Evolutionary conservation across 1,140 invertebrate species (phyloP).

Genomic region (Halictus rubicundus): DNA sequence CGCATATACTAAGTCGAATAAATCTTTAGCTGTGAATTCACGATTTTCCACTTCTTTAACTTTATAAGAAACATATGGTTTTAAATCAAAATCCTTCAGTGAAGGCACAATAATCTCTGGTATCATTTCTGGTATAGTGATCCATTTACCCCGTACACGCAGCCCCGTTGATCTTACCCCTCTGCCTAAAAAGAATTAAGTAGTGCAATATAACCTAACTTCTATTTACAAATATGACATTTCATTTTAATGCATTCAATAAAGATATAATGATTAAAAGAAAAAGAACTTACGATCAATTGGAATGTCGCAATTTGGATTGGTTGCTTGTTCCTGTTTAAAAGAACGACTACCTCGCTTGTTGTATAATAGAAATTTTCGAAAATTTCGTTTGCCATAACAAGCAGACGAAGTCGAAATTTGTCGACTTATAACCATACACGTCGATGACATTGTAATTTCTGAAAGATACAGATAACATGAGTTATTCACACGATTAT

Average conservation of each 20-base stretch:
- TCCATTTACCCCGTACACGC: slow-evolving; percentile 80
- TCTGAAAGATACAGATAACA: neutral
- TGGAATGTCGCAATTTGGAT: slow-evolving; percentile 72
- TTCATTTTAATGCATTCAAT: neutral
- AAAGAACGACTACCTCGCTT: slow-evolving; percentile 87
- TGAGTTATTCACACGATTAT: neutral
- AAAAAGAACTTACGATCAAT: slow-evolving; percentile 50
- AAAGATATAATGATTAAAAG: slow-evolving; percentile 1
- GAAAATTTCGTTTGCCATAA: slow-evolving; percentile 89
- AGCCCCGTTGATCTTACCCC: slow-evolving; percentile 85
- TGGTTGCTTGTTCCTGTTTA: slow-evolving; percentile 82
- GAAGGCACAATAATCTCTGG: slow-evolving; percentile 96
- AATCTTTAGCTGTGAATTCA: slow-evolving; percentile 90
- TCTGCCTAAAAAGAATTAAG: slow-evolving; percentile 79
- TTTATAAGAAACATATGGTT: slow-evolving; percentile 96
- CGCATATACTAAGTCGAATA: slow-evolving; percentile 92
- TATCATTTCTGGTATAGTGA: slow-evolving; percentile 92
- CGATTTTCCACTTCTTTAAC: slow-evolving; percentile 87
- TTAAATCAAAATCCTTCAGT: slow-evolving; percentile 88
- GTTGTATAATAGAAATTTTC: slow-evolving; percentile 87
- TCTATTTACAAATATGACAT: neutral
- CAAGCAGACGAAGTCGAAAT: slow-evolving; percentile 83
- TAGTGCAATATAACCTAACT: neutral
- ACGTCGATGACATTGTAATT: slow-evolving; percentile 34
- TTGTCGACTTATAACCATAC: slow-evolving; percentile 68